phyloP scores from a whole-genome alignment of 1,140 invertebrate genomes.

The Metopolophium dirhodum region DNA sequence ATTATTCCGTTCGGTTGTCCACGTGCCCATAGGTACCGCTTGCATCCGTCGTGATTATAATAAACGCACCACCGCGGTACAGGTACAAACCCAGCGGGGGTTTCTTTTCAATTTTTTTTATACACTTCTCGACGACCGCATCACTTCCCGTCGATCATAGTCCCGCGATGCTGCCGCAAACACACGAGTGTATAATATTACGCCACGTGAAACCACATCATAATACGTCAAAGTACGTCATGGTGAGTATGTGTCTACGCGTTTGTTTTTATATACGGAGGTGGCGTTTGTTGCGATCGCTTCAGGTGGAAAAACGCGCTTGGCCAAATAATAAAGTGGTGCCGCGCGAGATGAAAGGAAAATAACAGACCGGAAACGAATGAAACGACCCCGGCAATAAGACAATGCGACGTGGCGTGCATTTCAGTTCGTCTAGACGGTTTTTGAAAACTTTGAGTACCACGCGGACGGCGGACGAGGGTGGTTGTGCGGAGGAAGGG shows the following conservation, averaged over 20 bases:
- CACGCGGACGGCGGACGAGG: not conserved
- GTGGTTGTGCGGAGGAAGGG: not conserved
- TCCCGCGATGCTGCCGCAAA: too few relatives aligned
- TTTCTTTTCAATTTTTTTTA: not conserved
- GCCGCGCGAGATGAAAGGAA: constrained; percentile 24
- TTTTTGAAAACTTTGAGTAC: constrained; percentile 54
- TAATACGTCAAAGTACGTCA: not conserved
- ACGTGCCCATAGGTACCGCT: not conserved
- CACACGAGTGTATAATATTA: too few relatives aligned
- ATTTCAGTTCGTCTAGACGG: constrained; percentile 48
- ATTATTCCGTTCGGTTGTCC: not conserved
- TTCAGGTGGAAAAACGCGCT: not conserved
- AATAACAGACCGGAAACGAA: constrained; percentile 38
- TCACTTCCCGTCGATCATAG: not conserved
- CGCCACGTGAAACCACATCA: not conserved
- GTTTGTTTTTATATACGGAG: not conserved
- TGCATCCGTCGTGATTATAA: too few relatives aligned
- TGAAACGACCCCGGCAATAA: not conserved
- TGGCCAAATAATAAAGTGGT: not conserved
- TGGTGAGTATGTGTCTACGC: not conserved
- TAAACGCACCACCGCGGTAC: too few relatives aligned
- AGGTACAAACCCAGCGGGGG: too few relatives aligned
- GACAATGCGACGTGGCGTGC: constrained; percentile 40
- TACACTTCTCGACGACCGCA: not conserved
- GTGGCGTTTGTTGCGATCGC: not conserved